Conservation (phyloP, 2,888 invertebrate genomes). For the Drosophila nr. medialis region DNA sequence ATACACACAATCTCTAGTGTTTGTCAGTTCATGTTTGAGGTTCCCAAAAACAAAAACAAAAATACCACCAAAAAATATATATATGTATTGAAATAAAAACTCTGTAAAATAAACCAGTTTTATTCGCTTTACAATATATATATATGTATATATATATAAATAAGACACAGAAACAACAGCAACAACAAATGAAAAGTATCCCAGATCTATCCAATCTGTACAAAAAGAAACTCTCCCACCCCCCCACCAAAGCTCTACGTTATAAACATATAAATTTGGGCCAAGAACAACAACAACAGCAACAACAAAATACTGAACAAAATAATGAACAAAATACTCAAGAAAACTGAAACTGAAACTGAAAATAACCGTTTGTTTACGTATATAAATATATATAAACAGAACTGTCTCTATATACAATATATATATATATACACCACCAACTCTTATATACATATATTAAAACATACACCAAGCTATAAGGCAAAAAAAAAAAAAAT, state of each 20-base stretch:
- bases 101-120: slow-evolving; percentile 55
- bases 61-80: slow-evolving; percentile 1
- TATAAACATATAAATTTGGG: slow-evolving; percentile 13
- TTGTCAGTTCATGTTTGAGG: slow-evolving; percentile 49
- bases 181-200: slow-evolving; percentile 16
- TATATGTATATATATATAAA: background rate
- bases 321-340: slow-evolving; percentile 8
- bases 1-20: slow-evolving; percentile 50
- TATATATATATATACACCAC: slow-evolving; percentile 11
- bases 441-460: slow-evolving; percentile 23
- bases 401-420: slow-evolving; percentile 19
- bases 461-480: slow-evolving; percentile 1
- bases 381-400: slow-evolving; percentile 9
- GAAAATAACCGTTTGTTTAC: slow-evolving; percentile 17
- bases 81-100: slow-evolving; percentile 3
- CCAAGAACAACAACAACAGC: slow-evolving; percentile 12
- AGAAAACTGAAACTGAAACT: slow-evolving; percentile 7
- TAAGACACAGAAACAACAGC: slow-evolving; percentile 8
- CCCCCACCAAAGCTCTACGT: slow-evolving; percentile 7
- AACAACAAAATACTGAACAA: slow-evolving; percentile 12
- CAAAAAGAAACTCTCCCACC: slow-evolving; percentile 27
- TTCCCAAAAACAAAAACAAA: slow-evolving; percentile 14
- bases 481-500: slow-evolving; percentile 18
- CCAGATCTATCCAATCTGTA: slow-evolving; percentile 37
- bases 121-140: slow-evolving; percentile 34